Conservation (phyloP, 2,113 vertebrate species). For the Gymnobelideus leadbeateri region DNA sequence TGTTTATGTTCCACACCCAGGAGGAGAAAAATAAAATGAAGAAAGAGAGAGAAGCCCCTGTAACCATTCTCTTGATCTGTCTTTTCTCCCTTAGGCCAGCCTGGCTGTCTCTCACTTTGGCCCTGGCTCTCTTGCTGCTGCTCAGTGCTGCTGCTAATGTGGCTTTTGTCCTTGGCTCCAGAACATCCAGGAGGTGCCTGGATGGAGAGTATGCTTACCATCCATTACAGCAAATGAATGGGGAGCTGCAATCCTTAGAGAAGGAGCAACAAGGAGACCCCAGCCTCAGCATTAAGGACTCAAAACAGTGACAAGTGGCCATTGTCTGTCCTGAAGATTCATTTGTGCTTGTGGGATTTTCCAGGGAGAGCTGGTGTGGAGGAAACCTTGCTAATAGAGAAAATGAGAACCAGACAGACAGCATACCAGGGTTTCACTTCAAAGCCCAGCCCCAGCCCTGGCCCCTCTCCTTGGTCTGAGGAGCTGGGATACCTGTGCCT, state of each 20-base stretch:
- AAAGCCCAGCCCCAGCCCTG: not conserved
- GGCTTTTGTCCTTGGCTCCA: conserved; percentile 60
- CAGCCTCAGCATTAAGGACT: conserved; percentile 61
- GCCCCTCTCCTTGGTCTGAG: not conserved
- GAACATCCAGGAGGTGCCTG: not conserved
- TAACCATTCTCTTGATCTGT: fast-evolving
- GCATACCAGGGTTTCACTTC: not conserved
- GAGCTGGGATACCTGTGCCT: not conserved
- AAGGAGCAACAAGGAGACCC: conserved; percentile 49
- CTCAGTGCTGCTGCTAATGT: conserved; percentile 76
- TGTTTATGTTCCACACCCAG: not conserved
- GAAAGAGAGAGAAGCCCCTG: no score
- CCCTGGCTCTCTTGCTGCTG: conserved; percentile 78
- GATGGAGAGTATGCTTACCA: conserved; percentile 71
- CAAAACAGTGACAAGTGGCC: not conserved
- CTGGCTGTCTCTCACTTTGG: conserved; percentile 75
- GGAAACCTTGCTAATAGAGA: no score
- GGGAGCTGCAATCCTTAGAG: conserved; percentile 54
- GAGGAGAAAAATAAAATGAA: not conserved
- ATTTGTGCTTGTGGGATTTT: fast-evolving
- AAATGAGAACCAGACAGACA: no score
- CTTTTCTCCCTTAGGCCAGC: conserved; percentile 69
- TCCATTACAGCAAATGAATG: conserved; percentile 79
- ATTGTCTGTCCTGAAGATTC: fast-evolving
- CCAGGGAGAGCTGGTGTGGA: not conserved